These are phyloP conservation scores for Scylla paramamosain DNA, from an alignment of 1,140 invertebrate species.

Conservation along the genomic window DNA sequence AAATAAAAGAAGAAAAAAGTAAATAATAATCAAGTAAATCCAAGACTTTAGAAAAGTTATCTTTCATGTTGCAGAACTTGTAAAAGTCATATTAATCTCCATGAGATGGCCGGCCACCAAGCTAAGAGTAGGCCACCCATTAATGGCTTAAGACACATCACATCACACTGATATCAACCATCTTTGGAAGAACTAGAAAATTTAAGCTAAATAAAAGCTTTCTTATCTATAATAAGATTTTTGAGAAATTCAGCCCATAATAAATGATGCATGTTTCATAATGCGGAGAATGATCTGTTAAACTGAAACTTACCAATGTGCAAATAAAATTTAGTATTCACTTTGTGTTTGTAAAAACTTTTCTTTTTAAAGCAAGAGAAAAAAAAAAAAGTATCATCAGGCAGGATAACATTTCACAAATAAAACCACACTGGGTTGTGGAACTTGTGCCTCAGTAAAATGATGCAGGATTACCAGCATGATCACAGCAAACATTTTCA, in stretches of 20 bases:
- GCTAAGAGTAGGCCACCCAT: not conserved
- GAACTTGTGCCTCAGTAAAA: slow-evolving; percentile 31
- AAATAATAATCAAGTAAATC: too few relatives aligned
- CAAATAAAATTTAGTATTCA: not conserved
- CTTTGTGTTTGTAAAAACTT: too few relatives aligned
- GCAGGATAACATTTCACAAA: not conserved
- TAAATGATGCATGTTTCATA: not conserved
- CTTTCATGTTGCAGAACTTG: not conserved
- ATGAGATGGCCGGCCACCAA: not conserved
- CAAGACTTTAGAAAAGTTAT: not conserved
- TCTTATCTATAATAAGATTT: not conserved
- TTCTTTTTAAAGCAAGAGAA: not conserved
- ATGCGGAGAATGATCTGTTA: not conserved
- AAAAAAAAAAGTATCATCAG: too few relatives aligned
- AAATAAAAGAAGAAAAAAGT: too few relatives aligned
- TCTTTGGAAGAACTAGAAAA: slow-evolving; percentile 41
- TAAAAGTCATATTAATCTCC: not conserved
- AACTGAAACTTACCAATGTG: not conserved
- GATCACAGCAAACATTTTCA: slow-evolving; percentile 29
- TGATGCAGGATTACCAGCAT: slow-evolving; percentile 29
- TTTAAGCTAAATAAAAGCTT: not conserved
- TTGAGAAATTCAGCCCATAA: not conserved
- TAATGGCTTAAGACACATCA: slow-evolving; percentile 41
- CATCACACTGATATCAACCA: slow-evolving; percentile 26
- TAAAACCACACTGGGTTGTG: slow-evolving; percentile 5